phyloP scores from a whole-genome alignment of 2,888 invertebrate genomes.

The Orgyia antiqua region DNA sequence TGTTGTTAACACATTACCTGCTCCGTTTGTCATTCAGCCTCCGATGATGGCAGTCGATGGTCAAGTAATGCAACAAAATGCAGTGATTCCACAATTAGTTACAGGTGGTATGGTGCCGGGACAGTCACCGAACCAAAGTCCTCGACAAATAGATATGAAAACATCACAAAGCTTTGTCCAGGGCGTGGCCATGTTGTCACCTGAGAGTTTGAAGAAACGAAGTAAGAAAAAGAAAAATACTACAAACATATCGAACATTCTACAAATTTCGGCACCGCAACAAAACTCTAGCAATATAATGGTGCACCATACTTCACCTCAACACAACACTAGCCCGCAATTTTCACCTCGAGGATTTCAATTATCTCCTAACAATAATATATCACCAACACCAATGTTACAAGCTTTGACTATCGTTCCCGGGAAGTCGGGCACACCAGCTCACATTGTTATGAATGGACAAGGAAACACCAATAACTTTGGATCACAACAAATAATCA shows the following conservation, averaged over 20 bases:
- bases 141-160: slow-evolving; percentile 77
- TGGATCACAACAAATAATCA: slow-evolving; percentile 83
- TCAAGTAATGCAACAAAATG: slow-evolving; percentile 82
- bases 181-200: slow-evolving; percentile 78
- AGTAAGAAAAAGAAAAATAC: slow-evolving; percentile 86
- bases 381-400: slow-evolving; percentile 82
- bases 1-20: slow-evolving; percentile 87
- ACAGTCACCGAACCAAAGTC: slow-evolving; percentile 64
- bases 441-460: slow-evolving; percentile 88
- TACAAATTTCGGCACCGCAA: slow-evolving; percentile 83
- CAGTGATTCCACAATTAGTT: slow-evolving; percentile 84
- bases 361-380: slow-evolving; percentile 82
- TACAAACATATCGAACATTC: slow-evolving; percentile 83
- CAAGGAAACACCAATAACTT: slow-evolving; percentile 79
- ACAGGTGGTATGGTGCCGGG: slow-evolving; percentile 80
- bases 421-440: slow-evolving; percentile 84
- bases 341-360: slow-evolving; percentile 88
- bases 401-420: slow-evolving; percentile 88
- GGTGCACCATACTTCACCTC: slow-evolving; percentile 69
- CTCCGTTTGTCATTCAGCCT: slow-evolving; percentile 88
- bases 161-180: slow-evolving; percentile 56
- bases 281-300: slow-evolving; percentile 81
- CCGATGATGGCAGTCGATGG: slow-evolving; percentile 87
- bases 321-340: slow-evolving; percentile 66
- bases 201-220: slow-evolving; percentile 82